Conservation (phyloP, 2,797 vertebrate genomes). For the Strix occidentalis region DNA sequence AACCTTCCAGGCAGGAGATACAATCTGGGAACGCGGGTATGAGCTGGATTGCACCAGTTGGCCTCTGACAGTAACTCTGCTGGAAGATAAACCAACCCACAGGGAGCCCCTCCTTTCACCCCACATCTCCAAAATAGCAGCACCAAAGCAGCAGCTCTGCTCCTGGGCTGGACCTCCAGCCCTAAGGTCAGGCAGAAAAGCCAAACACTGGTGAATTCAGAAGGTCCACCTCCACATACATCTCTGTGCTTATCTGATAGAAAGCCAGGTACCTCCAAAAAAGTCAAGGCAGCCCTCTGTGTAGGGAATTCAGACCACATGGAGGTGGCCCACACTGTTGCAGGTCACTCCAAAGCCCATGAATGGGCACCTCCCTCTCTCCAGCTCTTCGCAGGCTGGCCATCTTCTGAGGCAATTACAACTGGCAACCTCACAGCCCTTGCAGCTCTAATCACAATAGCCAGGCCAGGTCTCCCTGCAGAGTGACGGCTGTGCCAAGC, state of each 20-base stretch:
- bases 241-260: background rate
- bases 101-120: background rate
- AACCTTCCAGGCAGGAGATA: background rate
- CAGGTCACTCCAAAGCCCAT: background rate
- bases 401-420: background rate
- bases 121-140: background rate
- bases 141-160: background rate
- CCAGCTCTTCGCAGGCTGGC: background rate
- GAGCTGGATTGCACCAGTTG: background rate
- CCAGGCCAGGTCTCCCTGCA: background rate
- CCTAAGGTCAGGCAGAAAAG: background rate
- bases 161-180: background rate
- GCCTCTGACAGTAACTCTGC: background rate
- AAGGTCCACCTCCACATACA: background rate
- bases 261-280: background rate
- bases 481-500: accelerated
- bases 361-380: background rate
- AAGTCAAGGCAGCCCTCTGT: background rate
- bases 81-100: background rate
- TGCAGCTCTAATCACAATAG: background rate
- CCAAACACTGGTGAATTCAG: background rate
- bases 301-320: background rate
- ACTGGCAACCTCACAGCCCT: background rate
- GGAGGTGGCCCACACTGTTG: background rate
- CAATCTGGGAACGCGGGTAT: background rate